Percentiles rank a stretch among this genome's conserved stretches.
These are phyloP conservation scores for Pelochelys cantorii DNA, from an alignment of 2,797 vertebrate genomes.

Conservation along the genomic window DNA sequence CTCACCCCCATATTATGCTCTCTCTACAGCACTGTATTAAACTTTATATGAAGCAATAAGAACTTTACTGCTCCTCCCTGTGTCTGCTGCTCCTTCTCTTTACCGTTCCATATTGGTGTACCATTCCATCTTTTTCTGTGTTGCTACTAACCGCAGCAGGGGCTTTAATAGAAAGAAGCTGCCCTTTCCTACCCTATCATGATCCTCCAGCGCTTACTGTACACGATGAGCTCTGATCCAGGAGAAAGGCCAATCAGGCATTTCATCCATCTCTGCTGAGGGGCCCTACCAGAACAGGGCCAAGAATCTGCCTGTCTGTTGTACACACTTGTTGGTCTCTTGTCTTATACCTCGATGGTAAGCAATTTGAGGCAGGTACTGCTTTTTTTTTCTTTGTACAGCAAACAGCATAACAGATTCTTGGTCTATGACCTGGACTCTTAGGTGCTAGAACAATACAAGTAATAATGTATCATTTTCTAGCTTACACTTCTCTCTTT, in stretches of 20 bases:
- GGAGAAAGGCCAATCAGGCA: neutral
- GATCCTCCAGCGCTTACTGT: neutral
- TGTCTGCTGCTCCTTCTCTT: neutral
- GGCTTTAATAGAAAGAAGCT: neutral
- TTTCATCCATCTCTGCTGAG: neutral
- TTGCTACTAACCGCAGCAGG: neutral
- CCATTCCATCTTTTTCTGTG: neutral
- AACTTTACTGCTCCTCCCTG: neutral
- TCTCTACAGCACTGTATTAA: neutral
- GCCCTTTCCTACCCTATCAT: neutral
- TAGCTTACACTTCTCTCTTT: no score
- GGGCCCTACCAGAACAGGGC: neutral
- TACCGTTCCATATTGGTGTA: neutral
- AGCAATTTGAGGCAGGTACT: neutral
- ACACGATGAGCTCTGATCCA: neutral
- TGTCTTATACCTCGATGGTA: neutral
- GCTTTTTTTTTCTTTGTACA: neutral
- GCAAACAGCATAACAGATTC: neutral
- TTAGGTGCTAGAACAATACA: accelerated
- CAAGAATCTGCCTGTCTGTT: neutral
- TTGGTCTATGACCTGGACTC: neutral
- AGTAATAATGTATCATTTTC: accelerated
- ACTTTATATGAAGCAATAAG: neutral
- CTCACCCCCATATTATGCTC: neutral
- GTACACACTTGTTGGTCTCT: neutral